Evolutionary conservation across 2,113 vertebrate species (phyloP).

Genomic region (Varanus salvator): DNA sequence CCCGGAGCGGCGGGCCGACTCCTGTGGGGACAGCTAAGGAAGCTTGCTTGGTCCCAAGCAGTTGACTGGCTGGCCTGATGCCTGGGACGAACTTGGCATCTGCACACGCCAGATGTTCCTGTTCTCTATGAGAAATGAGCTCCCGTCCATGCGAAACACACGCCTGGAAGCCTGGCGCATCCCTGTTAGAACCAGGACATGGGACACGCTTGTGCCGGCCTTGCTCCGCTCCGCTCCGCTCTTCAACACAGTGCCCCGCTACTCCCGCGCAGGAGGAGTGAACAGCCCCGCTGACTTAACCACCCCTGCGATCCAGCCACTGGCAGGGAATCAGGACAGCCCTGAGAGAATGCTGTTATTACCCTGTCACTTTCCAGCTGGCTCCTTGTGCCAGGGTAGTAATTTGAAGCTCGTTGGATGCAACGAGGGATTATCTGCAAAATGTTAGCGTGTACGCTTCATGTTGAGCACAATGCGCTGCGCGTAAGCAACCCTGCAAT

Average conservation of each 20-base stretch:
- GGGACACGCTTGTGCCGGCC: not conserved
- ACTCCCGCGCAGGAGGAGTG: conserved; percentile 68
- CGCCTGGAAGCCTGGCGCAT: fast-evolving
- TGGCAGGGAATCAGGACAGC: conserved; percentile 63
- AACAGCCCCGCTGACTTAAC: conserved; percentile 78
- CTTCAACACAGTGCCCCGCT: conserved; percentile 52
- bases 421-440: conserved; percentile 14
- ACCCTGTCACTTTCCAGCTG: conserved; percentile 75
- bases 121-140: not conserved
- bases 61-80: not conserved
- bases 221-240: conserved; percentile 8
- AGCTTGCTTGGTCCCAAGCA: not conserved
- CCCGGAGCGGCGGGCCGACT: too few relatives aligned
- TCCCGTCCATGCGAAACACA: not conserved
- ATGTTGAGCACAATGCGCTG: not conserved
- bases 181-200: not conserved
- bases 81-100: not conserved
- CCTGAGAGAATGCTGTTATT: conserved; percentile 73
- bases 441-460: not conserved
- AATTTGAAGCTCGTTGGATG: conserved; percentile 72
- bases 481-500: not conserved
- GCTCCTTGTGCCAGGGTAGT: conserved; percentile 63
- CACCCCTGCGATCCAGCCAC: conserved; percentile 69
- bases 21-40: not conserved
- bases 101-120: not conserved